Base-by-base conservation (phyloP, 2,797 vertebrate genomes). In the Masticophis lateralis region DNA sequence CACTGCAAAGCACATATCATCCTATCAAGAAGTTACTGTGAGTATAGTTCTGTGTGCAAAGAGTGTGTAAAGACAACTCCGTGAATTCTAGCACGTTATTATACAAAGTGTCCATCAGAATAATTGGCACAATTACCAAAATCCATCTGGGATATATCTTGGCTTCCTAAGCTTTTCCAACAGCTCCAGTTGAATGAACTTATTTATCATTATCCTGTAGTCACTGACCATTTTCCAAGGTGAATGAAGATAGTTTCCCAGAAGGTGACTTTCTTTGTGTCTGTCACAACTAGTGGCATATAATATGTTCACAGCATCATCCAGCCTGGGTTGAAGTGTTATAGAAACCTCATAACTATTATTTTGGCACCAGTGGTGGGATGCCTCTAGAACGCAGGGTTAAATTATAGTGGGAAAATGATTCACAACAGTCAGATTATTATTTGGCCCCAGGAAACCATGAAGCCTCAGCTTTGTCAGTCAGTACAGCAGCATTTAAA, bases 361-460 rank as follows among this genome's bases (percentile, higher is more conserved):
- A 83, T 83, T 83, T 43, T 83, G 43, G 43, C 20, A 83, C 79
- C 43, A 47, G 10, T 47, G 79, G 3, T 25, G 20, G 79, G 43
- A 83, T 83, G 37, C 47, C 20, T 47, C 79, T 83, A 47, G 43
- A 83, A 47, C 10, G 47, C 22, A 83, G 43, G 20, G 8, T 83
- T 83, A 83, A 83, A 83, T 83, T 47, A 47, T 83, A 83, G 43
- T 83, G 79, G 43, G 79, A 25, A 83, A 83, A 47, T 94, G 94
- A 95, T 93, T 87, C 95, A 95, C 94, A 96, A 96, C 95, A 96
- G 95, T 95, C 96, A 95, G 14, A 0, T 94, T 94, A 92, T 96
- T 94, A 95, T 96, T 95, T 91, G 22, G 53, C 94, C 93, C 91
- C 95, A 43, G 61, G 86, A 95, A 96, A 96, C 95, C 95, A 94